phyloP scores from a whole-genome alignment of 2,888 invertebrate species.

The Buathra laborator region DNA sequence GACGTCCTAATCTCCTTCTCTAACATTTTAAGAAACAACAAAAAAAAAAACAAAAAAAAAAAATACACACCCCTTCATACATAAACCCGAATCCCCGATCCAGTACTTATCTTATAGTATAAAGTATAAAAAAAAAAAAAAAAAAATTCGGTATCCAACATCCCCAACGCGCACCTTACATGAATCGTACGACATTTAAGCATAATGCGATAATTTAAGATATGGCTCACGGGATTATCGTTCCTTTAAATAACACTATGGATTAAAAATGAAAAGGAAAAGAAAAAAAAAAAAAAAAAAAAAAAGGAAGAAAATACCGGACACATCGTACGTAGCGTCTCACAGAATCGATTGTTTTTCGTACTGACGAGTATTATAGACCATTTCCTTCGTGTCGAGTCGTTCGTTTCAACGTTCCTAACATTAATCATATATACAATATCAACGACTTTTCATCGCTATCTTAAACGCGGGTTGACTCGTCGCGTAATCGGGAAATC shows the following conservation, averaged over 20 bases:
- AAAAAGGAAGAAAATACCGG: conserved; percentile 73
- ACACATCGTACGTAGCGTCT: conserved; percentile 75
- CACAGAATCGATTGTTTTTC: conserved; percentile 76
- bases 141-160: conserved; percentile 61
- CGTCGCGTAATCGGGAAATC: conserved; percentile 12
- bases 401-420: conserved; percentile 36
- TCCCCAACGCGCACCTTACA: conserved; percentile 76
- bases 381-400: conserved; percentile 35
- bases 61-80: conserved; percentile 75
- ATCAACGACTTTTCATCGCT: conserved; percentile 29
- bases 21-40: conserved; percentile 74
- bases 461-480: conserved; percentile 5
- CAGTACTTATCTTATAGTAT: conserved; percentile 79
- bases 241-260: conserved; percentile 77
- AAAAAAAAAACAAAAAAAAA: conserved; percentile 50
- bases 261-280: conserved; percentile 57
- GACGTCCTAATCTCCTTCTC: conserved; percentile 83
- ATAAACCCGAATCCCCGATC: conserved; percentile 78
- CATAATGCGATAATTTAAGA: conserved; percentile 81
- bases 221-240: conserved; percentile 80
- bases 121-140: conserved; percentile 56
- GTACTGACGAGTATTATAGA: conserved; percentile 46
- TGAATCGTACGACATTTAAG: conserved; percentile 81
- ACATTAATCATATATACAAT: conserved; percentile 20
- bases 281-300: conserved; percentile 65